Evolutionary conservation across 2,888 invertebrate species (phyloP).

Genomic region (Metellina segmentata): DNA sequence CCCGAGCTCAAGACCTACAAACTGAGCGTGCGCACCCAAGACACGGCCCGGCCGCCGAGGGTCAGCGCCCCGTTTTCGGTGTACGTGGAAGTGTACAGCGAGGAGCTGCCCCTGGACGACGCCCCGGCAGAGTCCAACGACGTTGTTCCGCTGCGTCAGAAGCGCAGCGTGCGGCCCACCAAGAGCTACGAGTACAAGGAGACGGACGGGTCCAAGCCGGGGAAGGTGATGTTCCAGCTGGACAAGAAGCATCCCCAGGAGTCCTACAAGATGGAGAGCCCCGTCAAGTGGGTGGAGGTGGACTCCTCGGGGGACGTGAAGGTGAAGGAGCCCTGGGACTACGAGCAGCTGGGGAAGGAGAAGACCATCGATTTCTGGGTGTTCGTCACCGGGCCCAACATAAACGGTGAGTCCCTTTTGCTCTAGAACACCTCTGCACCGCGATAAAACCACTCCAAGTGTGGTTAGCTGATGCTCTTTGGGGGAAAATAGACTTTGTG

Average conservation of each 20-base stretch:
- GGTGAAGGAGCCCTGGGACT: conserved; percentile 98
- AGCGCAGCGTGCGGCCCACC: conserved; percentile 87
- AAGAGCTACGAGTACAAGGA: conserved; percentile 95
- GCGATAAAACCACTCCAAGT: no score
- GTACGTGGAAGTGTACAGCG: conserved; percentile 75
- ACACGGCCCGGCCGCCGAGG: conserved; percentile 84
- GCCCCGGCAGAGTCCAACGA: conserved; percentile 75
- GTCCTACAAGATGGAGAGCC: conserved; percentile 95
- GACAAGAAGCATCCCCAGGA: conserved; percentile 96
- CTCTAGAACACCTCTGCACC: no score
- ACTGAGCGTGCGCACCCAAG: conserved; percentile 90
- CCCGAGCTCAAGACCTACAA: conserved; percentile 84
- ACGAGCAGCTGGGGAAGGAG: conserved; percentile 95
- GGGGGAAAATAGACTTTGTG: no score
- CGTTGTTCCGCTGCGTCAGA: conserved; percentile 65
- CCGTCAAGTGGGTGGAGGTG: conserved; percentile 95
- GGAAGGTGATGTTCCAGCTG: conserved; percentile 92
- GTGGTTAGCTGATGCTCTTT: no score
- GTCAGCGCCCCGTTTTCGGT: conserved; percentile 71
- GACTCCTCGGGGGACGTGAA: conserved; percentile 94
- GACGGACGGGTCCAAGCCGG: conserved; percentile 93
- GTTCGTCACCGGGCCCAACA: conserved; percentile 93
- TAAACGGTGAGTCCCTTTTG: conserved; percentile 86
- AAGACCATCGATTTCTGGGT: conserved; percentile 98
- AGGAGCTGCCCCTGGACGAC: conserved; percentile 79